A percentile compares a stretch with the other conserved stretches of the same genome.
These are phyloP conservation scores for Argya squamiceps DNA, from an alignment of 2,797 vertebrate genomes.

Conservation along the genomic window DNA sequence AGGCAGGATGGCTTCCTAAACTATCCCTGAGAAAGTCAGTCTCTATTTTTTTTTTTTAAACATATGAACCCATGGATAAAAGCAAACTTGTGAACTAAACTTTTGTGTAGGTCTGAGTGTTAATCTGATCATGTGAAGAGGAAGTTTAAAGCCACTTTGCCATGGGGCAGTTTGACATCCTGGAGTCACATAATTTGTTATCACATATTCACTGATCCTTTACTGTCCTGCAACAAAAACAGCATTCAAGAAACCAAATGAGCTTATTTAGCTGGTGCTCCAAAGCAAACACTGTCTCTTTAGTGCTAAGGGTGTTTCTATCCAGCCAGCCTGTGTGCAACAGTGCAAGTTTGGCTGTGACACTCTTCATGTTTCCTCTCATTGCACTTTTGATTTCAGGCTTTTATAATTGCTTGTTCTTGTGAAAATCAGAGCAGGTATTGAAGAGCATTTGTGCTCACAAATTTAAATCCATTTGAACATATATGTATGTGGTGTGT, in stretches of 20 bases:
- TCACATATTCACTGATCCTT: background rate
- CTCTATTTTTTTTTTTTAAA: background rate
- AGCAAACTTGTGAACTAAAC: background rate
- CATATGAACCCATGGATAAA: background rate
- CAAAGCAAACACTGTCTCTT: background rate
- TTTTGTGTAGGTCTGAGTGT: background rate
- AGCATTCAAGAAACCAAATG: conserved; percentile 6
- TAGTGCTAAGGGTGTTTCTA: background rate
- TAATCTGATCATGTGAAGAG: background rate
- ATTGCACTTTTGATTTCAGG: background rate
- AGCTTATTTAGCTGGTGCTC: background rate
- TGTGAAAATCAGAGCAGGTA: background rate
- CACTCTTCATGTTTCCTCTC: background rate
- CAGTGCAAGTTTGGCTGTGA: background rate
- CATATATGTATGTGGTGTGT: rapidly evolving
- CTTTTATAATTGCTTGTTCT: background rate
- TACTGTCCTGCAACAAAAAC: conserved; percentile 20
- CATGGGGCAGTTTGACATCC: background rate
- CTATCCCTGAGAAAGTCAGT: background rate
- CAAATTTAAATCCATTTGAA: background rate
- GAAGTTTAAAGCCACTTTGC: background rate
- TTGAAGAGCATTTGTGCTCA: background rate
- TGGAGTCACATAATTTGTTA: background rate
- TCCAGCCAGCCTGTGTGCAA: background rate
- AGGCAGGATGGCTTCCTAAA: background rate